These are phyloP conservation scores for Orius insidiosus DNA, from an alignment of 1,140 invertebrate genomes.

Conservation along the genomic window DNA sequence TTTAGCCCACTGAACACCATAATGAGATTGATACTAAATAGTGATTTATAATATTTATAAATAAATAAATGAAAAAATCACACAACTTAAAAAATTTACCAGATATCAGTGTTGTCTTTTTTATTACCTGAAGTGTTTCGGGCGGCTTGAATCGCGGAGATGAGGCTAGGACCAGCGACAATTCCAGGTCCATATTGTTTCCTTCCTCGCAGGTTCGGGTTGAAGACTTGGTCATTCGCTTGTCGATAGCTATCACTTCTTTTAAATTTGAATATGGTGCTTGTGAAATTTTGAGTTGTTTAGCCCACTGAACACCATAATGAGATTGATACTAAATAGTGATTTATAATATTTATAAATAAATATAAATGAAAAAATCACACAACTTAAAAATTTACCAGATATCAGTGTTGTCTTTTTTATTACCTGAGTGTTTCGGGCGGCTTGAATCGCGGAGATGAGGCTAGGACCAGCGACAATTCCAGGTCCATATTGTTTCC, in stretches of 20 bases:
- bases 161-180: slow-evolving; percentile 19
- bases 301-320: no score
- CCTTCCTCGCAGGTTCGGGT: slow-evolving; percentile 19
- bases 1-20: no score
- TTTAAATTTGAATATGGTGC: no score
- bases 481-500: slow-evolving; percentile 19
- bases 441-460: slow-evolving; percentile 21
- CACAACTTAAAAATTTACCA: no score
- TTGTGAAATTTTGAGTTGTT: neutral
- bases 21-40: neutral
- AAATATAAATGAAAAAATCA: slow-evolving; percentile 1
- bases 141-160: slow-evolving; percentile 22
- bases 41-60: slow-evolving; percentile 2
- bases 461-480: slow-evolving; percentile 20
- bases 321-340: neutral
- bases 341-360: slow-evolving; percentile 2
- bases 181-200: slow-evolving; percentile 19
- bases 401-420: slow-evolving; percentile 50
- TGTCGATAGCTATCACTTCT: slow-evolving; percentile 72
- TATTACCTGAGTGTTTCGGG: slow-evolving; percentile 30
- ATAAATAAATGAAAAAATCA: slow-evolving; percentile 1
- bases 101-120: slow-evolving; percentile 52
- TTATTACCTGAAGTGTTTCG: slow-evolving; percentile 31
- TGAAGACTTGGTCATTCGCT: slow-evolving; percentile 37
- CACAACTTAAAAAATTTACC: slow-evolving; percentile 41